Percentiles rank a stretch among this genome's conserved stretches.
Conservation (phyloP, 2,888 invertebrate genomes). For the Lithophane ornitopus region DNA sequence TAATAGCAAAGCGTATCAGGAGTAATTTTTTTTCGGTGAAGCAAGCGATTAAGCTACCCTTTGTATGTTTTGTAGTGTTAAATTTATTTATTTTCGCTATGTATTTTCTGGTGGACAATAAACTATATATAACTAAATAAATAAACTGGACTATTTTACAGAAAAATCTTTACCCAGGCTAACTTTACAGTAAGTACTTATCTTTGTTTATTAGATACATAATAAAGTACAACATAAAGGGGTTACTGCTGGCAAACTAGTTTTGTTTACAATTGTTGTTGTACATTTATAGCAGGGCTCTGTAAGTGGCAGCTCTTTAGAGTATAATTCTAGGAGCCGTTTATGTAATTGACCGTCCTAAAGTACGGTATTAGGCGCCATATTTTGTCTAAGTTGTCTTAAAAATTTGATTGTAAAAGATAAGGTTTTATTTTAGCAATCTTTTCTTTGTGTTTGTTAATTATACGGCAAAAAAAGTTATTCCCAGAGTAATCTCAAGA, state of each 20-base stretch:
- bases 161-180: neutral
- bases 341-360: conserved; percentile 66
- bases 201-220: conserved; percentile 58
- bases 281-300: conserved; percentile 65
- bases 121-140: no score
- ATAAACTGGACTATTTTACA: no score
- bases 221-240: conserved; percentile 55
- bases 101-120: no score
- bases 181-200: conserved; percentile 24
- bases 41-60: no score
- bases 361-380: conserved; percentile 53
- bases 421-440: conserved; percentile 49
- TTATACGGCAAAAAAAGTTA: conserved; percentile 30
- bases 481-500: conserved; percentile 16
- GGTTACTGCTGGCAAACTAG: conserved; percentile 62
- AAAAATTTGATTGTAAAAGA: conserved; percentile 50
- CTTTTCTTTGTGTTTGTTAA: conserved; percentile 44
- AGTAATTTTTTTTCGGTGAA: neutral
- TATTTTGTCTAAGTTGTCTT: conserved; percentile 51
- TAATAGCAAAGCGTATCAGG: neutral
- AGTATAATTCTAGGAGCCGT: conserved; percentile 64
- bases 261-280: conserved; percentile 71
- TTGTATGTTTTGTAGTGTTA: no score
- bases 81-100: no score
- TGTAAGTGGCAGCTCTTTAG: conserved; percentile 70